These are phyloP conservation scores for Nycticorax nycticorax DNA, from an alignment of 2,113 vertebrate species.

Conservation along the genomic window DNA sequence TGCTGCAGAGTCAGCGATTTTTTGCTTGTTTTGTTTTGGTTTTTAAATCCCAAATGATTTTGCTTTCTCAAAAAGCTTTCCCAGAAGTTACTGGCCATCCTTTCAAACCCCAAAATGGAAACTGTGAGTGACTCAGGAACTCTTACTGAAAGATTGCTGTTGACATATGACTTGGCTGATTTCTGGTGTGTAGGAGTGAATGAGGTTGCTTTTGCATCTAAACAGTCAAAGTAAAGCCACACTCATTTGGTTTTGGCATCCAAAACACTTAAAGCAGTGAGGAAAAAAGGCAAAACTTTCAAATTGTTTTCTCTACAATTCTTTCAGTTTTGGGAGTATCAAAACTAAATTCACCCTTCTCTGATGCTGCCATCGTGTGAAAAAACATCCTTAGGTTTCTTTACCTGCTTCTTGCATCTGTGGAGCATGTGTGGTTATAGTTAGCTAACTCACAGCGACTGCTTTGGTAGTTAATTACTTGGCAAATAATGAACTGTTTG, in stretches of 20 bases:
- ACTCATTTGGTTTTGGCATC: background rate
- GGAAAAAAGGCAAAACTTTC: background rate
- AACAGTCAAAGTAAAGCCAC: background rate
- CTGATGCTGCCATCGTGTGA: background rate
- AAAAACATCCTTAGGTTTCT: background rate
- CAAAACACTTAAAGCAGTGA: background rate
- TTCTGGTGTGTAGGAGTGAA: background rate
- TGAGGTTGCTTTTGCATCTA: background rate
- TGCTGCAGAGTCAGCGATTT: background rate
- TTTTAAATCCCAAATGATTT: background rate
- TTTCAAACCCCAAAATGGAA: background rate
- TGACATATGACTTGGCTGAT: background rate
- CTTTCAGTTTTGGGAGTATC: background rate
- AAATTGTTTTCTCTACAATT: background rate
- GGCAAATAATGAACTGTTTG: background rate
- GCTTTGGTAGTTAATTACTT: background rate
- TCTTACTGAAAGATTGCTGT: background rate
- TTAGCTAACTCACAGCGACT: background rate
- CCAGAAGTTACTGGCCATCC: background rate
- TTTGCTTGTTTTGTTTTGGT: background rate
- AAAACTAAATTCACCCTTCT: rapidly evolving
- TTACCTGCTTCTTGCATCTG: background rate
- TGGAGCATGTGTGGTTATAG: background rate
- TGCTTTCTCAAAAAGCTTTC: background rate
- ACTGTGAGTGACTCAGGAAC: background rate